phyloP scores from a whole-genome alignment of 2,888 invertebrate genomes.

The Lasioglossum oenotherae region DNA sequence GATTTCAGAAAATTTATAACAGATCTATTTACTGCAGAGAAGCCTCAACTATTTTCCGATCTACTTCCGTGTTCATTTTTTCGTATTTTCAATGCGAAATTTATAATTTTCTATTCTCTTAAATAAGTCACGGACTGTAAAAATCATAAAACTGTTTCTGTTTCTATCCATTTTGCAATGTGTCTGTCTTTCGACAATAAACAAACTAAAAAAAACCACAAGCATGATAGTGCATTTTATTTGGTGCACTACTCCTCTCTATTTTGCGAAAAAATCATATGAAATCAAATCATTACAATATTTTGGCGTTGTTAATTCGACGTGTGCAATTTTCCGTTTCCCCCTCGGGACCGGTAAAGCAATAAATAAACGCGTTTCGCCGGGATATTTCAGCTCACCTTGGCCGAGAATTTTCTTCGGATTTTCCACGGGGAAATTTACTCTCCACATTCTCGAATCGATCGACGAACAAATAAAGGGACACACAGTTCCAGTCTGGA shows the following conservation, averaged over 20 bases:
- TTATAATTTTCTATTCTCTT: neutral
- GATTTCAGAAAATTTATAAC: no score
- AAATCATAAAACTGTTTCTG: neutral
- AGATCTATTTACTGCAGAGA: no score
- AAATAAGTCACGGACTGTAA: neutral
- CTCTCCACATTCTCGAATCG: neutral
- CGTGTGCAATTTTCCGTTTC: neutral
- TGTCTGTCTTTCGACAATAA: neutral
- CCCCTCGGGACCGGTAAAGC: neutral
- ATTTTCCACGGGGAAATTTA: neutral
- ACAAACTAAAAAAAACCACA: no score
- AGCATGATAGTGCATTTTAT: no score
- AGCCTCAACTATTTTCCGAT: no score
- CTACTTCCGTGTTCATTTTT: no score
- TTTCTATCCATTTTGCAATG: neutral
- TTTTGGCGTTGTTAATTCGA: neutral
- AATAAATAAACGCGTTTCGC: neutral
- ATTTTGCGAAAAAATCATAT: no score
- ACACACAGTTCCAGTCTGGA: neutral
- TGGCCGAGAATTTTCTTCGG: neutral
- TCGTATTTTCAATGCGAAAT: neutral
- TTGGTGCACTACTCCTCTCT: no score
- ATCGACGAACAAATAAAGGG: neutral
- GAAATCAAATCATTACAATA: no score
- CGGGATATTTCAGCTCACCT: neutral